Percentiles rank a stretch among this genome's conserved stretches.
Evolutionary conservation across 1,140 invertebrate species (phyloP).

Genomic region (Caerostris extrusa): DNA sequence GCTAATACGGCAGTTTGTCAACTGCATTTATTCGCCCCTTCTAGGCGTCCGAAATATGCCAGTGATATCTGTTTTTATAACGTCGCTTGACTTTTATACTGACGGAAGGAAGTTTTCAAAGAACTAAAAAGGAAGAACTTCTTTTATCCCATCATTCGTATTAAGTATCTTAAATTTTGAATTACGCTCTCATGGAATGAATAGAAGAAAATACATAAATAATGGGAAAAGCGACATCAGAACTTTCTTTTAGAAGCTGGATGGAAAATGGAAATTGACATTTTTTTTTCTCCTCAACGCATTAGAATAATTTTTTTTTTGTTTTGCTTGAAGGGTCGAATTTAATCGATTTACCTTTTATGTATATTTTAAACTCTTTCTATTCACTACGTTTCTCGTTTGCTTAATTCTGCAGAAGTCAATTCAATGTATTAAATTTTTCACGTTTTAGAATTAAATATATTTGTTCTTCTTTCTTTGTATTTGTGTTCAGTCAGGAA

Average conservation of each 20-base stretch:
- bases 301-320: neutral
- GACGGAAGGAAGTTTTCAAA: neutral
- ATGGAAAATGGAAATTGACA: neutral
- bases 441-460: neutral
- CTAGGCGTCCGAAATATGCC: neutral
- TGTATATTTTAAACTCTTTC: neutral
- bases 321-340: neutral
- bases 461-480: neutral
- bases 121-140: neutral
- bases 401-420: neutral
- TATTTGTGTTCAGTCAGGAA: neutral
- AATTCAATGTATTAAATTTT: neutral
- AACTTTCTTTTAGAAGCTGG: neutral
- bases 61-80: neutral
- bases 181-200: neutral
- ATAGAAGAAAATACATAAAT: neutral
- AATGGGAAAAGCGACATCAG: neutral
- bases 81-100: slow-evolving; percentile 43
- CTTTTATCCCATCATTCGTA: neutral
- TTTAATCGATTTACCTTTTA: neutral
- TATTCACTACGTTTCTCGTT: neutral
- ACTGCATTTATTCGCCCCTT: slow-evolving; percentile 45
- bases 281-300: neutral
- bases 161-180: neutral
- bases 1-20: slow-evolving; percentile 66